Conservation (phyloP, 2,888 invertebrate genomes). For the Scaptomyza tumidula region DNA sequence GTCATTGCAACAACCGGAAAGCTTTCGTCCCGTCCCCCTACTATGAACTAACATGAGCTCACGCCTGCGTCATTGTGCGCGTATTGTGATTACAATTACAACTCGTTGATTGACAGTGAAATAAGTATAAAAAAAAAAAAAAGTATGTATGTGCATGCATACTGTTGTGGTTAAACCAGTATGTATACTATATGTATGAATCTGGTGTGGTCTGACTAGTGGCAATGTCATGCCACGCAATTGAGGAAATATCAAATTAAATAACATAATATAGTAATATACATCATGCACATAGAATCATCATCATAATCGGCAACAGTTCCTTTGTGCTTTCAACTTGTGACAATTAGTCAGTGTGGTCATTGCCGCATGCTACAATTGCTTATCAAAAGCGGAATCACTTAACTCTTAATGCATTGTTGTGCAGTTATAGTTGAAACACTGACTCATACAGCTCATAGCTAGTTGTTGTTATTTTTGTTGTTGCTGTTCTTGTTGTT, state of each 20-base stretch:
- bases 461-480: conserved; percentile 10
- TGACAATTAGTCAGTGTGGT: conserved; percentile 64
- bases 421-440: conserved; percentile 2
- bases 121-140: too few relatives aligned
- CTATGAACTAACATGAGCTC: background rate
- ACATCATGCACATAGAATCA: conserved; percentile 32
- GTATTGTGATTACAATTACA: conserved; percentile 47
- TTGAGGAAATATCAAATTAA: conserved; percentile 84
- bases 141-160: conserved; percentile 10
- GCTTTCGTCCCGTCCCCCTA: background rate
- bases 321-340: conserved; percentile 50
- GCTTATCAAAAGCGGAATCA: conserved; percentile 28
- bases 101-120: conserved; percentile 48
- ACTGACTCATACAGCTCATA: conserved; percentile 22
- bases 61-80: conserved; percentile 18
- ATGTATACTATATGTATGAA: conserved; percentile 1
- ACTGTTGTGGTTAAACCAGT: conserved; percentile 21
- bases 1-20: conserved; percentile 6
- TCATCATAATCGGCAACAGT: conserved; percentile 21
- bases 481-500: conserved; percentile 13
- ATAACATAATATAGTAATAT: conserved; percentile 28
- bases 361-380: conserved; percentile 11
- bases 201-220: conserved; percentile 42
- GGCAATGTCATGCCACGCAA: conserved; percentile 68
- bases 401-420: conserved; percentile 23